phyloP scores from a whole-genome alignment of 2,113 vertebrate species.

The Talpa occidentalis region DNA sequence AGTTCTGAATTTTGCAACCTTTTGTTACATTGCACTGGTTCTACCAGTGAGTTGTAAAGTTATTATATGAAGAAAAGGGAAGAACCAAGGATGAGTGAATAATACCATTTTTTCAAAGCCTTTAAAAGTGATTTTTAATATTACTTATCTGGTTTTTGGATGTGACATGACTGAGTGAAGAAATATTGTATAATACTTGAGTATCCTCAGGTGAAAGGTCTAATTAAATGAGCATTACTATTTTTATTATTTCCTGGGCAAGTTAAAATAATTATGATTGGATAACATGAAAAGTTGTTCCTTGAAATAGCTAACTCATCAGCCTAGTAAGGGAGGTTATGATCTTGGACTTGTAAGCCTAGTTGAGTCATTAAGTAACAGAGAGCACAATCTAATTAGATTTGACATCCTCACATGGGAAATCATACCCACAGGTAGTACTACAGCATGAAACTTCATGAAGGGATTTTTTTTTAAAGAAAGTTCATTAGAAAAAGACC shows the following conservation, averaged over 20 bases:
- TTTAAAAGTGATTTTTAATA: slow-evolving; percentile 47
- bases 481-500: slow-evolving; percentile 78
- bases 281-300: slow-evolving; percentile 58
- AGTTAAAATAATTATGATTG: slow-evolving; percentile 63
- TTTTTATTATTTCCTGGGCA: slow-evolving; percentile 72
- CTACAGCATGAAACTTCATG: slow-evolving; percentile 51
- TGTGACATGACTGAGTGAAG: slow-evolving; percentile 43
- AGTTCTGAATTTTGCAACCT: background rate
- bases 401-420: slow-evolving; percentile 68
- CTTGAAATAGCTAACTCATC: slow-evolving; percentile 54
- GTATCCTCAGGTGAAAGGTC: slow-evolving; percentile 52
- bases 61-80: background rate
- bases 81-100: background rate
- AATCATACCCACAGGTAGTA: slow-evolving; percentile 71
- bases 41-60: background rate
- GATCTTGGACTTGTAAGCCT: slow-evolving; percentile 68
- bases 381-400: slow-evolving; percentile 77
- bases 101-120: background rate
- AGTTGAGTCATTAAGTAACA: slow-evolving; percentile 78
- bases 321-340: slow-evolving; percentile 64
- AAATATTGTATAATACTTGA: slow-evolving; percentile 56
- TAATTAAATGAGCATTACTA: slow-evolving; percentile 72
- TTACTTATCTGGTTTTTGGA: slow-evolving; percentile 12
- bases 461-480: slow-evolving; percentile 22
- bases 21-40: background rate